phyloP scores from a whole-genome alignment of 2,888 invertebrate species.

The Cosmorhoe ocellata region DNA sequence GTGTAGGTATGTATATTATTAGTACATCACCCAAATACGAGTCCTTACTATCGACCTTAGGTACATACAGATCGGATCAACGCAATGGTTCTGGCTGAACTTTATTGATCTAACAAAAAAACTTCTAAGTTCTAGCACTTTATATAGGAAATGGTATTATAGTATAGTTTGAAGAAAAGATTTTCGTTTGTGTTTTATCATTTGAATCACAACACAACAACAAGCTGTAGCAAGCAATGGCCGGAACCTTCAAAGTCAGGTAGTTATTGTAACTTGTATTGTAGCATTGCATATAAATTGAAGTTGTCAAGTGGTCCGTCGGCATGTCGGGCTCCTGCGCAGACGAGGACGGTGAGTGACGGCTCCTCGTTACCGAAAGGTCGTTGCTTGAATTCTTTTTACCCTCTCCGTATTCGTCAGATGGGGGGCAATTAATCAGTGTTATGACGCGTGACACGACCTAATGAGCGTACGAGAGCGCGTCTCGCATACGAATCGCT shows the following conservation, averaged over 20 bases:
- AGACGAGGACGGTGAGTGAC: constrained; percentile 55
- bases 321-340: constrained; percentile 33
- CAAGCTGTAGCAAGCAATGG: background rate
- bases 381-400: constrained; percentile 66
- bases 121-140: too few species aligned
- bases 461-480: constrained; percentile 57
- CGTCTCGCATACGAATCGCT: constrained; percentile 47
- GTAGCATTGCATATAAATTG: constrained; percentile 72
- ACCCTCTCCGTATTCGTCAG: constrained; percentile 48
- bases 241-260: constrained; percentile 28
- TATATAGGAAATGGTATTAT: too few species aligned
- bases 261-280: constrained; percentile 44
- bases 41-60: too few species aligned
- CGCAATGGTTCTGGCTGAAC: too few species aligned
- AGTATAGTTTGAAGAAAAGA: too few species aligned
- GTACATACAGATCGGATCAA: too few species aligned
- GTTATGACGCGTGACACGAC: constrained; percentile 72
- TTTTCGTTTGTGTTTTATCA: background rate
- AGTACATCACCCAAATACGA: too few species aligned
- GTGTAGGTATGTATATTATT: too few species aligned
- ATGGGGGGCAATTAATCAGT: constrained; percentile 74
- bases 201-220: background rate
- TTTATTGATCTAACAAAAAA: too few species aligned
- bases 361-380: constrained; percentile 74
- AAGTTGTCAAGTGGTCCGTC: constrained; percentile 57